Evolutionary conservation across 35 echinoderm and acorn worm genomes (phyloP), one percentile per base, ranked within the genome.

Genomic region (Holothuria glaberrima): DNA sequence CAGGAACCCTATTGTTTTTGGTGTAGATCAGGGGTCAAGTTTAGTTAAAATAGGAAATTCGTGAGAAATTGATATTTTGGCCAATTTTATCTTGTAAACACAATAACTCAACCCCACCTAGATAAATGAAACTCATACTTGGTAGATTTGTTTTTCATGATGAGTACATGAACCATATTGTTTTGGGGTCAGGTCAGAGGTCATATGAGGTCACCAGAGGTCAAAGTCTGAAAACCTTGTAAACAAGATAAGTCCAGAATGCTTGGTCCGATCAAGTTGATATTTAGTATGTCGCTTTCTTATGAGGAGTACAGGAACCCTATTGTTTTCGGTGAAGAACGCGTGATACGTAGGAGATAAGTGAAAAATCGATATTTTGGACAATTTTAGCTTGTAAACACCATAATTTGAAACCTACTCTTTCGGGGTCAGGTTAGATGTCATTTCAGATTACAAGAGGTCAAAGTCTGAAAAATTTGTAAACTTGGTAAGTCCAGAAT

Each of bases 401-500:
- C 36, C 36, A 41, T 41, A 41, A 41, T 64, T 64, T 64, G 60
- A 64, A 64, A 64, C 60, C 60, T 64, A 64, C 12, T 64, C 60
- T 14, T 64, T 5, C 26, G 60, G 60, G 60, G 26, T 64, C 60
- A 14, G 60, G 60, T 64, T 64, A 64, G 19, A 64, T 64, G 26
- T 64, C 60, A 64, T 64, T 12, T 64, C 60, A 64, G 60, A 12
- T 64, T 5, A 64, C 60, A 64, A 64, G 60, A 64, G 60, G 60
- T 64, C 3, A 64, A 64, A 64, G 60, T 64, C 60, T 64, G 60
- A 64, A 64, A 64, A 64, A 59, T 12, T n/a, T n/a, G n/a, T n/a
- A n/a, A n/a, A n/a, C n/a, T n/a, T n/a, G n/a, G n/a, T n/a, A n/a
- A n/a, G n/a, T n/a, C n/a, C n/a, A n/a, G n/a, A n/a, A n/a, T n/a